A percentile compares a stretch with the other conserved stretches of the same genome.
phyloP scores from a whole-genome alignment of 2,888 invertebrate species.

The Lasioglossum marginatum region DNA sequence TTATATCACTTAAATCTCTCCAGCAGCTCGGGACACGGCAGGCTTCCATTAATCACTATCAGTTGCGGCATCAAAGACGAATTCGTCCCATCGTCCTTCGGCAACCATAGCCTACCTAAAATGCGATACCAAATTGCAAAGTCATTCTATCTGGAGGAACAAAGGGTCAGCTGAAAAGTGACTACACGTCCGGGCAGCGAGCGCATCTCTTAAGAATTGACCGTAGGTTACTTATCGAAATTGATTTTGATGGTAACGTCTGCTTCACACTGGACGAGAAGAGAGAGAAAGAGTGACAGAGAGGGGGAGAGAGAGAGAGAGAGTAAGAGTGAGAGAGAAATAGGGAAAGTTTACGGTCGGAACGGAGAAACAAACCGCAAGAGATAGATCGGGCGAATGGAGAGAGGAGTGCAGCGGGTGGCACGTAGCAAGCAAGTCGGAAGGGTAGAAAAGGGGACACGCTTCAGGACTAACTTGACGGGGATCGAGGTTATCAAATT shows the following conservation, averaged over 20 bases:
- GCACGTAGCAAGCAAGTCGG: neutral
- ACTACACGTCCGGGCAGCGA: constrained; percentile 16
- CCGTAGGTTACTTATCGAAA: constrained; percentile 61
- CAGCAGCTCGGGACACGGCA: constrained; percentile 13
- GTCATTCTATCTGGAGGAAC: constrained; percentile 30
- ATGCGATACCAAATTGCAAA: constrained; percentile 29
- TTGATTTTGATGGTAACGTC: constrained; percentile 57
- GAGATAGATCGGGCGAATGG: neutral
- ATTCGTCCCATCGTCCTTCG: neutral
- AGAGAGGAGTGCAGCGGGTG: neutral
- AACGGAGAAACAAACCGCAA: constrained; percentile 17
- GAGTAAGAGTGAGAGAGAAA: neutral
- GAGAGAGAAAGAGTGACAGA: neutral
- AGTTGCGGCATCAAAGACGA: constrained; percentile 36
- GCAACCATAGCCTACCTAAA: neutral
- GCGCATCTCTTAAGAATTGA: constrained; percentile 48
- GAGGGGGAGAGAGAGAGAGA: neutral
- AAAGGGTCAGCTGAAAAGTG: constrained; percentile 16
- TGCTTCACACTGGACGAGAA: neutral
- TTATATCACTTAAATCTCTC: constrained; percentile 14
- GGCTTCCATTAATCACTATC: constrained; percentile 45
- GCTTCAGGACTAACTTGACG: constrained; percentile 53
- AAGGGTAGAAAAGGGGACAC: constrained; percentile 11
- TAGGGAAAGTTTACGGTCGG: neutral
- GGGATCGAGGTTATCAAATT: constrained; percentile 74